Evolutionary conservation across 2,888 invertebrate species (phyloP), one percentile per base, ranked within the genome.

Genomic region (Andrena bucephala): DNA sequence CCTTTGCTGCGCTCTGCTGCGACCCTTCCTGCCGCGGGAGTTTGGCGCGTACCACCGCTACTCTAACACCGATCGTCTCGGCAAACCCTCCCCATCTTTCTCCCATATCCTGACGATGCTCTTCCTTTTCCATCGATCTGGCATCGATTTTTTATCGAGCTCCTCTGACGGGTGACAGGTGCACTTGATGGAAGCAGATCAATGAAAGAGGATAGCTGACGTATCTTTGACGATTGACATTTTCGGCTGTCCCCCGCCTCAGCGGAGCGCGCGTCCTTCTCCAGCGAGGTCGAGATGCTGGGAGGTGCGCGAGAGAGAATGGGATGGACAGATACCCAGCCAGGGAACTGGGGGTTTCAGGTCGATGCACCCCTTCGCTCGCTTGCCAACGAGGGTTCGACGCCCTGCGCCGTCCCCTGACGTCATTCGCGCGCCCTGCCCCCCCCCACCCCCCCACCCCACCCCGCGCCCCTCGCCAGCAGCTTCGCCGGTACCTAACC

Each of bases 321-420:
- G 13, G 72, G 81, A 88, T 73, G 87, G 84, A 81, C 68, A 84
- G 89, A 89, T 85, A 87, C 87, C 90, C 87, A 88, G 90, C 89
- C 87, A 89, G 90, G 91, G 87, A 91, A 91, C 88, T 88, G 90
- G 90, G 91, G 91, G 85, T 92, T 93, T 92, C 91, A 91, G 93
- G 93, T 92, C 92, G 92, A 91, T 92, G 92, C 92, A 92, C 93
- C 81, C 88, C 86, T 85, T 86, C 79, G 81, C 84, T 85, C 80
- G 89, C 85, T 89, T 80, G 83, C 86, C 84, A 87, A 81, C 88
- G 85, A 81, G 87, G 85, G 93, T 93, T 93, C 93, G 92, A 91
- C 87, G 93, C 89, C 92, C 93, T 89, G 81, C 81, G 84, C 88
- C 89, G 87, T 89, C 81, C 89, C 79, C 91, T 93, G 93, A 93